phyloP scores from a whole-genome alignment of 2,888 invertebrate genomes.

The Parascotia fuliginaria region DNA sequence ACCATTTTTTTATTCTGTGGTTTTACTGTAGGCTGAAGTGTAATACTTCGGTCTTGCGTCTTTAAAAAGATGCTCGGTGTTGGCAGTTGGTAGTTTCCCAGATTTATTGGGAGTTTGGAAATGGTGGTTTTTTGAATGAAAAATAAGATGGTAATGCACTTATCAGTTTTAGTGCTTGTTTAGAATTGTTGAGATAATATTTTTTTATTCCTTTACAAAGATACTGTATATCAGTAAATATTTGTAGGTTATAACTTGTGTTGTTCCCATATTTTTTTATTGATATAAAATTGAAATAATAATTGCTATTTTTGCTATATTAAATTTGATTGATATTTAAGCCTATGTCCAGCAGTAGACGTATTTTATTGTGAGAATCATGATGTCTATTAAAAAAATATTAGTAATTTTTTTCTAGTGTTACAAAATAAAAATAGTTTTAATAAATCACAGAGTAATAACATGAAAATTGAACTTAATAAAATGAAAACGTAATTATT shows the following conservation, averaged over 20 bases:
- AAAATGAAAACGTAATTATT: too few relatives aligned
- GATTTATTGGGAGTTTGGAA: constrained; percentile 26
- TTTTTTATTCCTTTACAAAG: constrained; percentile 19
- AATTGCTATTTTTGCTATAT: too few relatives aligned
- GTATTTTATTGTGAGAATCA: too few relatives aligned
- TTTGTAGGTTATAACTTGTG: constrained; percentile 11
- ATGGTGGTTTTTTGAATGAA: background rate
- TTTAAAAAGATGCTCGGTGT: constrained; percentile 39
- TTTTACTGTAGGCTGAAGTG: constrained; percentile 45
- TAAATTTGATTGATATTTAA: too few relatives aligned
- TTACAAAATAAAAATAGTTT: too few relatives aligned
- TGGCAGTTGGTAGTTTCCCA: constrained; percentile 37
- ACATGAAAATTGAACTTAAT: too few relatives aligned
- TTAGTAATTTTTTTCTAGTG: too few relatives aligned
- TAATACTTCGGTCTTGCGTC: constrained; percentile 34
- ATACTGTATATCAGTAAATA: constrained; percentile 1
- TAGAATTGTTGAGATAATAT: background rate
- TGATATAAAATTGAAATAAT: background rate
- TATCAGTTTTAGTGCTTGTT: constrained; percentile 5
- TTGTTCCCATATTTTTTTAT: constrained; percentile 4
- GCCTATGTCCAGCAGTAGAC: too few relatives aligned
- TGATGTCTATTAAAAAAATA: too few relatives aligned
- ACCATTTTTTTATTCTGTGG: constrained; percentile 27
- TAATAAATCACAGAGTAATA: too few relatives aligned
- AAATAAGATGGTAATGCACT: background rate